Evolutionary conservation across 2,113 vertebrate species (phyloP), one percentile per base, ranked within the genome.

Genomic region (Heliornis fulica): DNA sequence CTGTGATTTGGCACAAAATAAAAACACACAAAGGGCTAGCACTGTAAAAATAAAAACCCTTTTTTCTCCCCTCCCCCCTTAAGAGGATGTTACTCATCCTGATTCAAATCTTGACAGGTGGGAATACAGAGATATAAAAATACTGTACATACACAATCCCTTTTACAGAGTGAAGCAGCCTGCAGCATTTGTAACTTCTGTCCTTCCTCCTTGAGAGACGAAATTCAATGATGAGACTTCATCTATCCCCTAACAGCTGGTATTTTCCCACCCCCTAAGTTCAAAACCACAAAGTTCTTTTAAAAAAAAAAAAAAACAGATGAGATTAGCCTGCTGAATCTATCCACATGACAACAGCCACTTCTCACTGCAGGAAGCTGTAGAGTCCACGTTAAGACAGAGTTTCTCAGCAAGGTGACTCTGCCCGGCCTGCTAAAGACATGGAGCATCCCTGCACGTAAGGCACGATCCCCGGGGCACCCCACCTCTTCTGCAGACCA

Each of bases 1-100:
- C 40, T 86, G 85, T 64, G 75, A 87, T 96, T 95, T 96, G 97
- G 96, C 97, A 98, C 96, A 95, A 96, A 89, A 97, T 31, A 83
- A 93, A 90, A 82, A 93, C 21, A 36, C 36, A 84, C 56, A 88
- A 74, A 86, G 16, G 43, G 91, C 26, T 86, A 89, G 63, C 68
- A 94, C 46, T 85, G 72, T 76, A 94, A 94, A 96, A 88, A 95
- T 94, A 95, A 96, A 75, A 90, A 95, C 54, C 38, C 32, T 0
- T 54, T 63, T 77, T 70, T 71, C 40, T 25, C 22, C 1, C 1
- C 15, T 38, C 54, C 22, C 48, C 50, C 50, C 46, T 46, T 25
- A 61, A 91, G 41, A 92, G 78, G 69, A 88, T 76, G 36, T 78
- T 85, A 89, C 34, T 68, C 93, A 90, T 95, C 69, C 65, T 38